Evolutionary conservation across 2,888 invertebrate species (phyloP).

Genomic region (Sarcophaga rosellei): DNA sequence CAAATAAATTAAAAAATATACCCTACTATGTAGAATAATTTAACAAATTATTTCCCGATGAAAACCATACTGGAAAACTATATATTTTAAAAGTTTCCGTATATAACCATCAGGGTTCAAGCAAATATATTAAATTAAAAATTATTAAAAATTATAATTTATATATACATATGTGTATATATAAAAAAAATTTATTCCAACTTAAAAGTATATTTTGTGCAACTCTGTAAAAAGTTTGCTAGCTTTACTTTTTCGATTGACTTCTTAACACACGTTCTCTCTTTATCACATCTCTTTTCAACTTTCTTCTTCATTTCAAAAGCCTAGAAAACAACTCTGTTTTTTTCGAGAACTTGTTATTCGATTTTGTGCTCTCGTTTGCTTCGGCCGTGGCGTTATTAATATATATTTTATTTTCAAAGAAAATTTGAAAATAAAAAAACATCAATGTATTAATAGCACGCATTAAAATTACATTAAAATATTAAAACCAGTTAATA

Average conservation of each 20-base stretch:
- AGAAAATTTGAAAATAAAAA: conserved; percentile 21
- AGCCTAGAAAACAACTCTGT: conserved; percentile 26
- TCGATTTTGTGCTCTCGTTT: conserved; percentile 46
- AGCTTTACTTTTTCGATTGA: background rate
- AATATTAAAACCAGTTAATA: background rate
- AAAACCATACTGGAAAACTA: too few relatives aligned
- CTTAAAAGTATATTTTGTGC: background rate
- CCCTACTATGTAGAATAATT: too few relatives aligned
- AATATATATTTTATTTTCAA: conserved; percentile 11
- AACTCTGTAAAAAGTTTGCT: background rate
- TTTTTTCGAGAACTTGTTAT: conserved; percentile 37
- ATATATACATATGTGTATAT: too few relatives aligned
- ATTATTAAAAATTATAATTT: too few relatives aligned
- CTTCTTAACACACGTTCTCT: background rate
- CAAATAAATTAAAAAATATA: too few relatives aligned
- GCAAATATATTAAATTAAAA: too few relatives aligned
- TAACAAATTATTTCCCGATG: too few relatives aligned
- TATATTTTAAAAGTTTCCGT: too few relatives aligned
- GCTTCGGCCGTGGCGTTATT: conserved; percentile 44
- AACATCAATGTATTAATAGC: conserved; percentile 20
- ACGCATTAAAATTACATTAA: conserved; percentile 22
- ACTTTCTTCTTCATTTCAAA: conserved; percentile 26
- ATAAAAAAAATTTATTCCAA: too few relatives aligned
- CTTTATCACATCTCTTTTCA: background rate
- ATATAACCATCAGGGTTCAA: too few relatives aligned